phyloP scores from a whole-genome alignment of 2,113 vertebrate genomes.

The Lepus timidus region DNA sequence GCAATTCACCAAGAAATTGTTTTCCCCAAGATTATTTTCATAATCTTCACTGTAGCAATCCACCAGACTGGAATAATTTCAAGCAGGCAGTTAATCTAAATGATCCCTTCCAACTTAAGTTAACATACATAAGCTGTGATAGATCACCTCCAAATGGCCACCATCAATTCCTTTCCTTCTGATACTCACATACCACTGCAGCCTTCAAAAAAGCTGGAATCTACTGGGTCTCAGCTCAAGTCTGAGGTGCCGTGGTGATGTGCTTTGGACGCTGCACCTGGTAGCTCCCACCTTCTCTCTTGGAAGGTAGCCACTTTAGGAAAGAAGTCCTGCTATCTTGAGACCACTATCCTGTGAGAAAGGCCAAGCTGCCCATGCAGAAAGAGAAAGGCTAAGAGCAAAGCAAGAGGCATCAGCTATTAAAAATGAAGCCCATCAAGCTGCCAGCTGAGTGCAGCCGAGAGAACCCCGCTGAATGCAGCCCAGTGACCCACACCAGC shows the following conservation, averaged over 20 bases:
- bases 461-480: neutral
- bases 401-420: neutral
- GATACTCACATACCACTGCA: neutral
- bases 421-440: neutral
- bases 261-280: neutral
- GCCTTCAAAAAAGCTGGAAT: neutral
- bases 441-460: neutral
- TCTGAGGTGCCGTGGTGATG: neutral
- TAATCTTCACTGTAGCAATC: neutral
- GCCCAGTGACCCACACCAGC: neutral
- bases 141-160: neutral
- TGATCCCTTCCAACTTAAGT: neutral
- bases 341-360: neutral
- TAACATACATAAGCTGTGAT: neutral
- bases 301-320: neutral
- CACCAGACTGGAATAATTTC: neutral
- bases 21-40: neutral
- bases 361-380: neutral
- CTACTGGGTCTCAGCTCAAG: neutral
- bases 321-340: neutral
- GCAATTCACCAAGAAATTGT: neutral
- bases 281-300: neutral
- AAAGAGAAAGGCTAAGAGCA: slow-evolving; percentile 3
- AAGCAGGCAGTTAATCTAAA: slow-evolving; percentile 37
- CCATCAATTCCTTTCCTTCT: neutral